Conservation (phyloP, 2,888 invertebrate species). For the Callyntrura sp. region DNA sequence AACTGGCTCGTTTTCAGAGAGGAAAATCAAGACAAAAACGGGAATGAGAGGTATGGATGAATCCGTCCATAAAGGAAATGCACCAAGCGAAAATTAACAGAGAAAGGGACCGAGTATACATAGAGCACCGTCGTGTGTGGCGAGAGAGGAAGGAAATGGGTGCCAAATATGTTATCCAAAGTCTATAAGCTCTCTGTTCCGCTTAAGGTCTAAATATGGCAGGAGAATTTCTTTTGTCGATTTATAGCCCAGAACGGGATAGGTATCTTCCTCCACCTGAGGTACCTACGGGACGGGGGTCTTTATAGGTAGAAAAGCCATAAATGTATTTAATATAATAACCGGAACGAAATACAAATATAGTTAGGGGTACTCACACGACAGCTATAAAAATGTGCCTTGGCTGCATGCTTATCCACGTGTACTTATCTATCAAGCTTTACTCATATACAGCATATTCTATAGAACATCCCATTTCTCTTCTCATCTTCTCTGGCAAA, state of each 20-base stretch:
- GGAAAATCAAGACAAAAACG: constrained; percentile 25
- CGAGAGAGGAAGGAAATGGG: background rate
- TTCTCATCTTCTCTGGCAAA: constrained; percentile 65
- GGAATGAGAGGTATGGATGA: background rate
- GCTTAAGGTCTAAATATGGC: constrained; percentile 34
- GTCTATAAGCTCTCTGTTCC: constrained; percentile 8
- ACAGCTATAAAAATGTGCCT: background rate
- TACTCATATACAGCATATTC: no score
- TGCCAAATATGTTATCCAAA: constrained; percentile 60
- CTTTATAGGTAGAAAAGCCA: background rate
- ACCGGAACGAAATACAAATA: no score
- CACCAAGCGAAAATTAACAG: constrained; percentile 15
- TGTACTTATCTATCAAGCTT: no score
- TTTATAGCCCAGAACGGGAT: background rate
- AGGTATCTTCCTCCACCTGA: background rate
- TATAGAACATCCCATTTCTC: constrained; percentile 66
- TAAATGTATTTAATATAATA: no score
- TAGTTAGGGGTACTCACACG: background rate
- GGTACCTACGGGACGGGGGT: no score
- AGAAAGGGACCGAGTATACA: background rate
- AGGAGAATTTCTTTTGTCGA: constrained; percentile 12
- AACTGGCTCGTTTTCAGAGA: constrained; percentile 12
- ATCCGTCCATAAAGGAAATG: background rate
- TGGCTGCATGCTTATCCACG: background rate
- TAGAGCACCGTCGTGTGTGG: background rate